Evolutionary conservation across 2,888 invertebrate species (phyloP).

Genomic region (Tenodera sinensis): DNA sequence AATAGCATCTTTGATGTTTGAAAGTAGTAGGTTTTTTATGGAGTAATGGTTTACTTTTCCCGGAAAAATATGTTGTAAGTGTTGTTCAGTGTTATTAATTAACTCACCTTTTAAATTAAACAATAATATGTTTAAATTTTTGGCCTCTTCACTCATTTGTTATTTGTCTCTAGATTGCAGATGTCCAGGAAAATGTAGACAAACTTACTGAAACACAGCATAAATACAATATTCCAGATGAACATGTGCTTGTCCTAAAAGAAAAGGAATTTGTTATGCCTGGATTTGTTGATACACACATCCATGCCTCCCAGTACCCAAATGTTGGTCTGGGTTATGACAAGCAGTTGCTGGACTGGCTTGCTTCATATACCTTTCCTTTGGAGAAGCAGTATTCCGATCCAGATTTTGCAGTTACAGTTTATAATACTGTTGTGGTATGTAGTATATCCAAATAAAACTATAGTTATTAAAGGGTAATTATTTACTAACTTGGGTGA

Average conservation of each 20-base stretch:
- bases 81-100: too few relatives aligned
- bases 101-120: too few relatives aligned
- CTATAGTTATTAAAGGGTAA: too few relatives aligned
- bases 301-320: constrained; percentile 86
- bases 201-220: constrained; percentile 39
- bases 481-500: too few relatives aligned
- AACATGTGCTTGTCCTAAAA: constrained; percentile 16
- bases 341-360: constrained; percentile 76
- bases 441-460: constrained; percentile 39
- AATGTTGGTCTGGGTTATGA: constrained; percentile 82
- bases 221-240: constrained; percentile 35
- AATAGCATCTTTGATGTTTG: too few relatives aligned
- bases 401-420: constrained; percentile 60
- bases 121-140: too few relatives aligned
- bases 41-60: too few relatives aligned
- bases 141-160: too few relatives aligned
- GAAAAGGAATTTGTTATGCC: constrained; percentile 71
- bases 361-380: constrained; percentile 81
- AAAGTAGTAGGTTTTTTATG: too few relatives aligned
- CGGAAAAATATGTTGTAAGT: too few relatives aligned
- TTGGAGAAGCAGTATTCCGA: constrained; percentile 71
- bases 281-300: constrained; percentile 85
- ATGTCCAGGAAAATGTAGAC: constrained; percentile 41
- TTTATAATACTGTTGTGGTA: constrained; percentile 79
- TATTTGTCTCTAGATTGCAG: constrained; percentile 44